These are phyloP conservation scores for Myrmophylax atrothorax DNA, from an alignment of 2,113 vertebrate species.

Conservation along the genomic window DNA sequence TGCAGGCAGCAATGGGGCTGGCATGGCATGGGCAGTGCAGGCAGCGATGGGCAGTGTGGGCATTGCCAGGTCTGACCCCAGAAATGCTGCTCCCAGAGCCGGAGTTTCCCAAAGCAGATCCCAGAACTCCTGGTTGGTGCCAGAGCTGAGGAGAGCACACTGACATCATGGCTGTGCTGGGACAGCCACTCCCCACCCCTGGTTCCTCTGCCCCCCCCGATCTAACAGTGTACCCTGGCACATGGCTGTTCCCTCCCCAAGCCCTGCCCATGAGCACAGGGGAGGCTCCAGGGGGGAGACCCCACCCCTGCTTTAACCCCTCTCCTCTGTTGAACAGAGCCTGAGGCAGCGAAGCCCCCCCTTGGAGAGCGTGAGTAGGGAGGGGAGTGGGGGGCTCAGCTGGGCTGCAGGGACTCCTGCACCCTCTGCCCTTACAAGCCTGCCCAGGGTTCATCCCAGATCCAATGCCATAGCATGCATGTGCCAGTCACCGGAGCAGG, in stretches of 20 bases:
- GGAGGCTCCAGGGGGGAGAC: neutral
- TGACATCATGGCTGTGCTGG: neutral
- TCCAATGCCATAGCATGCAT: neutral
- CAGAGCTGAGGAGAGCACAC: too few relatives aligned
- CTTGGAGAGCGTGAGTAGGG: constrained; percentile 63
- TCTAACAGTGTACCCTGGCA: neutral
- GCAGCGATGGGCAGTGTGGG: neutral
- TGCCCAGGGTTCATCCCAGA: constrained; percentile 13
- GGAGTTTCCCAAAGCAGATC: neutral
- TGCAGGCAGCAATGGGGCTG: neutral
- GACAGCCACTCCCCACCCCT: neutral
- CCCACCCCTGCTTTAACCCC: constrained; percentile 32
- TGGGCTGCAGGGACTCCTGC: neutral
- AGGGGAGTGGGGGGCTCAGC: neutral
- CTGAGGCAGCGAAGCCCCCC: constrained; percentile 56
- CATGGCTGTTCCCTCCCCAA: neutral
- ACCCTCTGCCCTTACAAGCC: constrained; percentile 62
- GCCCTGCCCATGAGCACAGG: neutral
- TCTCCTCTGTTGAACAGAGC: constrained; percentile 74
- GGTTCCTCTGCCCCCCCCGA: neutral
- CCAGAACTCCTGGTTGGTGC: fast-evolving
- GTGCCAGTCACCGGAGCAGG: neutral
- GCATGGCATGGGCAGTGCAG: neutral
- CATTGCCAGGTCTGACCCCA: neutral
- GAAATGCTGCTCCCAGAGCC: neutral